Conservation (phyloP, 35 echinoderm and acorn worm genomes). For the Apostichopus japonicus region DNA sequence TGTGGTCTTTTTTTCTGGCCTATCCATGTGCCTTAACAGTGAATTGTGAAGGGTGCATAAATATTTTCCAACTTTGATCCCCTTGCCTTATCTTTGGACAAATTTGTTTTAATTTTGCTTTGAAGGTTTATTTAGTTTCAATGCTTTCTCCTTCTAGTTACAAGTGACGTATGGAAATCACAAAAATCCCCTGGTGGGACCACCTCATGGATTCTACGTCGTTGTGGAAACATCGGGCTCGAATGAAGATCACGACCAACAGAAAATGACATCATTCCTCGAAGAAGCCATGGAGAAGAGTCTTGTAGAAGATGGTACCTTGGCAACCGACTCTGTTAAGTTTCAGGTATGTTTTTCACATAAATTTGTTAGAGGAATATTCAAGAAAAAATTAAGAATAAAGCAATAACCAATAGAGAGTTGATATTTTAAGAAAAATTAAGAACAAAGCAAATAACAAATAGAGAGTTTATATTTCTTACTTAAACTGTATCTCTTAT, state of each 20-base stretch:
- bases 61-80: background rate
- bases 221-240: constrained; percentile 95
- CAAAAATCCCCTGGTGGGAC: constrained; percentile 75
- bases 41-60: too few species aligned
- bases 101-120: background rate
- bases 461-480: too few species aligned
- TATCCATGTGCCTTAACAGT: too few species aligned
- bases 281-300: constrained; percentile 66
- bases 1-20: background rate
- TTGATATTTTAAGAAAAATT: too few species aligned
- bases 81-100: background rate
- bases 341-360: constrained; percentile 60
- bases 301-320: constrained; percentile 76
- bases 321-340: constrained; percentile 80
- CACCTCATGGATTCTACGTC: constrained; percentile 79
- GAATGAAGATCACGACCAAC: constrained; percentile 77
- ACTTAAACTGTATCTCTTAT: too few species aligned
- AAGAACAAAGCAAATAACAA: too few species aligned
- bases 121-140: background rate
- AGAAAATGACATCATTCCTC: constrained; percentile 85
- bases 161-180: constrained; percentile 65
- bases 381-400: too few species aligned
- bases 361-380: too few species aligned
- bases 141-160: constrained; percentile 61
- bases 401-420: too few species aligned